These are phyloP conservation scores for Anniella stebbinsi DNA, from an alignment of 2,797 vertebrate genomes.

Conservation along the genomic window DNA sequence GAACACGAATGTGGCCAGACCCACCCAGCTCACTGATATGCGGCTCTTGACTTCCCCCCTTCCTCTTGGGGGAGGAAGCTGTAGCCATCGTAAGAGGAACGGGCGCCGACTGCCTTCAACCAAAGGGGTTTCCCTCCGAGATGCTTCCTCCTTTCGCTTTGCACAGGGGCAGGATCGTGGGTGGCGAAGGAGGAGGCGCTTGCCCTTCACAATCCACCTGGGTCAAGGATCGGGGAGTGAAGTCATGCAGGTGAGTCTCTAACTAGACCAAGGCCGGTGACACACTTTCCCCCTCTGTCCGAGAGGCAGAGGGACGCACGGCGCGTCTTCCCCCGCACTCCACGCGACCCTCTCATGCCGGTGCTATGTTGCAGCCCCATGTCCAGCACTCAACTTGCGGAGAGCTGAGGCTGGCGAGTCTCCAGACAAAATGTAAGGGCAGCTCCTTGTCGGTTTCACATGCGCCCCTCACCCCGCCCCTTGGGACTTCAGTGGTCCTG, in stretches of 20 bases:
- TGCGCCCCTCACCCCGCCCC: background rate
- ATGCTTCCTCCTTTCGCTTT: constrained; percentile 18
- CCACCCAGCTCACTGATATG: background rate
- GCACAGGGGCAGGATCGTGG: background rate
- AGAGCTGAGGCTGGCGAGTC: background rate
- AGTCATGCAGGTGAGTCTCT: constrained; percentile 13
- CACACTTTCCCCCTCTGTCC: background rate
- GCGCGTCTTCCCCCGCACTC: too few species aligned
- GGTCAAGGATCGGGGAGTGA: background rate
- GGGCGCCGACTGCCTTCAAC: background rate
- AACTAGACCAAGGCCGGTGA: too few species aligned
- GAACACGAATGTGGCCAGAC: background rate
- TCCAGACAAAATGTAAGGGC: background rate
- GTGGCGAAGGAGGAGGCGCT: too few species aligned
- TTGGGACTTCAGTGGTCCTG: background rate
- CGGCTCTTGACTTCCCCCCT: background rate
- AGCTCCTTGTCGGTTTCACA: background rate
- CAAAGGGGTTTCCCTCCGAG: background rate
- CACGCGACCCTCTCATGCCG: background rate
- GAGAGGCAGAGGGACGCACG: background rate
- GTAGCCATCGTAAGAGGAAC: background rate
- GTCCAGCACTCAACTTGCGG: background rate
- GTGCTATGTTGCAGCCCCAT: too few species aligned
- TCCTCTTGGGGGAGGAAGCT: background rate
- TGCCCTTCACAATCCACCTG: background rate